Base-by-base conservation (phyloP, 1,140 invertebrate species). In the Nasonia giraulti region DNA sequence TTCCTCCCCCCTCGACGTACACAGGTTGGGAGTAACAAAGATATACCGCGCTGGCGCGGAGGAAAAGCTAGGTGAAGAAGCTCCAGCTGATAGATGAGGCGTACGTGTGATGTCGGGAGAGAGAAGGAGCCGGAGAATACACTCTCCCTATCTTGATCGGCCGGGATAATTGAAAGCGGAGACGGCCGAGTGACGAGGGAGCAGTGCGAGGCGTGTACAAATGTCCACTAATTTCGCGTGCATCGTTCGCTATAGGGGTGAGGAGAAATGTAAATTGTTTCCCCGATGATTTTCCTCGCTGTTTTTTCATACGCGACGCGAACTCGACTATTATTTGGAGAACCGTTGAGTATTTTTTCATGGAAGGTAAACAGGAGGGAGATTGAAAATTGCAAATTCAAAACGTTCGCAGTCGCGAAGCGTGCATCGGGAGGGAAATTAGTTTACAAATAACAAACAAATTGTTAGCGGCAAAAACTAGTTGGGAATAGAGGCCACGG, bases 41-140 rank as follows among this genome's bases (percentile, higher is more conserved):
- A 80, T 80, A 68, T 80, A 80, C 40, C 68, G 55, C 23, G 2
- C 10, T 33, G 55, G 10, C 68, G 40, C 50, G 55, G n/a, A 71
- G 20, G 23, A 75, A 75, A 55, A 73, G 40, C 33, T 50, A 82
- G 27, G 71, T 80, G 71, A 55, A 55, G 80, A 74, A 82, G 47
- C 27, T 47, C 27, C 80, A 75, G 44, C 80, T 75, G 71, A 82
- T 75, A 62, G 71, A 82, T 82, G 80, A 71, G 68, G 68, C n/a
- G 79, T 50, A 73, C 79, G 40, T 80, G 27, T 1, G 66, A 71
- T 80, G 77, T 20, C 55, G 17, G 55, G 14, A n/a, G 17, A 62
- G 55, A 62, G 20, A n/a, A 14, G n/a, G 55, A 3, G 55, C 5
- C 4, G n/a, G 55, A 62, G 55, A 62, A n/a, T 71, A 17, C 74